These are phyloP conservation scores for Bembecia ichneumoniformis DNA, from an alignment of 2,888 invertebrate species.

Conservation along the genomic window DNA sequence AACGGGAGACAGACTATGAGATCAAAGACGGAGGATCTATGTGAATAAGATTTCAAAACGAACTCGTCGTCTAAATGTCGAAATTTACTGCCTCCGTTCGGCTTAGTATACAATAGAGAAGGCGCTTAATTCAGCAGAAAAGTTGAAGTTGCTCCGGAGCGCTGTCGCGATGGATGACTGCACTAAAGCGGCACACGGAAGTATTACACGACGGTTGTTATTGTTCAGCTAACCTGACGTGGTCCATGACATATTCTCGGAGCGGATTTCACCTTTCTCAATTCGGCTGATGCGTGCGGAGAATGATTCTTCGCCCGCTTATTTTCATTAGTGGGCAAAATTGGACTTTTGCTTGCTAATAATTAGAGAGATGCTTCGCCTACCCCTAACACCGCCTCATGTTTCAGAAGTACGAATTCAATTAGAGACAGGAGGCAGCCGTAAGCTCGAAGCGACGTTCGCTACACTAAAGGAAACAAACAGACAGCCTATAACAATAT, in stretches of 20 bases:
- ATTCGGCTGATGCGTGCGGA: no score
- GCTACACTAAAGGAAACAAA: background rate
- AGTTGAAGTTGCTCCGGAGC: background rate
- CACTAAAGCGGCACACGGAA: background rate
- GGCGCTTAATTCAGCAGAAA: background rate
- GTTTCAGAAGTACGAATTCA: constrained; percentile 5
- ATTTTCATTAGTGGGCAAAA: no score
- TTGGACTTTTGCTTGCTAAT: no score
- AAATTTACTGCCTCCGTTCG: no score
- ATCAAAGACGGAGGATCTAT: no score
- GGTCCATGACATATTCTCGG: background rate
- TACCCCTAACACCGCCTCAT: background rate
- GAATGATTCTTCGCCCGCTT: no score
- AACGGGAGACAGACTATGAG: no score
- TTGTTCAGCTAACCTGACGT: background rate
- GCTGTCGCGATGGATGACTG: constrained; percentile 1
- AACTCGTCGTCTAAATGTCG: no score
- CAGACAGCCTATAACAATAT: no score
- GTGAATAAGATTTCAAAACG: no score
- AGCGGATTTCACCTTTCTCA: background rate
- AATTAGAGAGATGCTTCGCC: background rate
- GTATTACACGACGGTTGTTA: background rate
- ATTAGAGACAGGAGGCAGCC: constrained; percentile 6
- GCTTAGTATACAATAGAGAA: background rate
- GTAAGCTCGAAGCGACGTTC: background rate